Evolutionary conservation across 2,113 vertebrate genomes (phyloP), one percentile per base, ranked within the genome.

Genomic region (Trematomus loennbergii): DNA sequence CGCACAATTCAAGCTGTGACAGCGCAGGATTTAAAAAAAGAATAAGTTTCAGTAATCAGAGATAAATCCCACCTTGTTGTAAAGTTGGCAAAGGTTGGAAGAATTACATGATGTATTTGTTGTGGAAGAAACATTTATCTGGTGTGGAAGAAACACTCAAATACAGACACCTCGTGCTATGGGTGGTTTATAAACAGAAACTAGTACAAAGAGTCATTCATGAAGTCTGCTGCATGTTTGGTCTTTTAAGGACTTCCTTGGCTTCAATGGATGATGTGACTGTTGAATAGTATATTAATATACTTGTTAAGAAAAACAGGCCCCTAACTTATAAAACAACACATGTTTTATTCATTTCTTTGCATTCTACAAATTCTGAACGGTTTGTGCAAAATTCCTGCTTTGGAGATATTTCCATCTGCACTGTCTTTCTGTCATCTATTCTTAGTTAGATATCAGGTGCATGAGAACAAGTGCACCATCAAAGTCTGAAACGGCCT

Each of bases 401-500:
- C 66, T 22, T 48, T 60, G 9, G 9, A 65, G 54, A 54, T 61
- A 53, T 61, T 45, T 78, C 58, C 33, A 29, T 22, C 72, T 49
- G 18, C 60, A 58, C 25, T 4, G 49, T 59, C 50, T 54, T 29
- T 22, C 68, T 86, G 54, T 84, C 78, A 63, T 80, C 65, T 82
- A 46, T 63, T 80, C 78, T 83, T 58, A 58, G 78, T 68, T 17
- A 12, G 75, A 61, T 69, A 76, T 76, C 78, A 78, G 87, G 75
- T 50, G 61, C 82, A 71, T 43, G 55, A 57, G 61, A 54, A 72
- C 76, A 72, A 74, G 77, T 9, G 13, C 60, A 9, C 50, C 68
- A 80, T 85, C 77, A 85, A 84, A 88, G 82, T 16, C 20, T 0
- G 29, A 50, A 55, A 45, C 43, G 76, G 70, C 87, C 80, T 53